A percentile compares a stretch with the other conserved stretches of the same genome.
These are phyloP conservation scores for Cancer borealis DNA, from an alignment of 2,888 invertebrate species.

Conservation along the genomic window DNA sequence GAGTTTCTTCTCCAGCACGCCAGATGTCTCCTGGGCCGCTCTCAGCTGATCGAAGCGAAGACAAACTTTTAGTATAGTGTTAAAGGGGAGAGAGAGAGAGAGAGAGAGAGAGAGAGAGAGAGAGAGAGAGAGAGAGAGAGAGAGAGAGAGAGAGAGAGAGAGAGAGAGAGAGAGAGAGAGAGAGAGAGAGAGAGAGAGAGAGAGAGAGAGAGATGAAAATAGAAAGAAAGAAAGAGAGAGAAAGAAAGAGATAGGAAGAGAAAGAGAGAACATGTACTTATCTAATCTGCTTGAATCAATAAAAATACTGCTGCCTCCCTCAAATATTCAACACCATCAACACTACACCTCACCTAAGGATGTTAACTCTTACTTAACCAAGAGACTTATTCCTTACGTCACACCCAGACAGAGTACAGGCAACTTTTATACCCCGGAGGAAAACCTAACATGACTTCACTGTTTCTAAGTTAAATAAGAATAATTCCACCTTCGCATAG, in stretches of 20 bases:
- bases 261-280: background rate
- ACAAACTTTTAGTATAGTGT: background rate
- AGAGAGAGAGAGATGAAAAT: background rate
- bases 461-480: too few relatives aligned
- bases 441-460: too few relatives aligned
- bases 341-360: background rate
- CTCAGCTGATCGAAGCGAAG: constrained; percentile 61
- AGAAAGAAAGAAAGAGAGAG: background rate
- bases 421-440: too few relatives aligned
- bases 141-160: background rate
- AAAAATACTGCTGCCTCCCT: background rate
- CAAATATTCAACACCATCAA: background rate
- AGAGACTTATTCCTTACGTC: too few relatives aligned
- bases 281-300: background rate
- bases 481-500: too few relatives aligned
- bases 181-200: background rate
- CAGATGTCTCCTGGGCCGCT: constrained; percentile 68
- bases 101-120: constrained; percentile 36
- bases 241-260: background rate
- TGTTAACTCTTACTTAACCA: too few relatives aligned
- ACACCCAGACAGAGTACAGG: too few relatives aligned
- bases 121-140: background rate
- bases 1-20: constrained; percentile 71
- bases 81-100: background rate
- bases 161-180: background rate